A percentile compares a stretch with the other conserved stretches of the same genome.
Conservation (phyloP, 2,113 vertebrate species). For the Myiopsitta monachus region DNA sequence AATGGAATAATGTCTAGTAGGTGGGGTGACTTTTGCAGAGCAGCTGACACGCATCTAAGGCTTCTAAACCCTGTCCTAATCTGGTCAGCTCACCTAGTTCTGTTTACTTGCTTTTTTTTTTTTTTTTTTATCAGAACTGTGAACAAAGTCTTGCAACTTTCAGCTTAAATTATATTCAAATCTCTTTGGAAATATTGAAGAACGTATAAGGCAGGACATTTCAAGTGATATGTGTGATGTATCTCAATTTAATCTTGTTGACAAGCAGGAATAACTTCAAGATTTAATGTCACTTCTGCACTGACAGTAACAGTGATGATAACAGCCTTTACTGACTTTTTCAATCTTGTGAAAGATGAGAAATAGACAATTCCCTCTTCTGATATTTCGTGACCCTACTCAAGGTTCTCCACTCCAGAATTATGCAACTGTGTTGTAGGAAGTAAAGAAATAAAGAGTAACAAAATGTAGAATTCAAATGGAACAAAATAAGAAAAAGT, state of each 20-base stretch:
- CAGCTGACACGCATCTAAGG: not conserved
- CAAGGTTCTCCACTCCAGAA: not conserved
- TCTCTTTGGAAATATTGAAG: not conserved
- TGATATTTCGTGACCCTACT: not conserved
- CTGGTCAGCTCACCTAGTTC: not conserved
- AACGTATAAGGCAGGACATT: not conserved
- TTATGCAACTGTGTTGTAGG: not conserved
- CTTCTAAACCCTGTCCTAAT: not conserved
- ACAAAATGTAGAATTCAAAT: not conserved
- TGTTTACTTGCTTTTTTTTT: not conserved
- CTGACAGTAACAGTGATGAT: not conserved
- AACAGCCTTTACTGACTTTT: not conserved
- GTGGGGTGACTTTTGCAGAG: not conserved
- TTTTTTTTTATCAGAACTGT: not conserved
- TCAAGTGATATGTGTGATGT: not conserved
- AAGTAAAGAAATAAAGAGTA: not conserved
- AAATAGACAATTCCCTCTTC: not conserved
- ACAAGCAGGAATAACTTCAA: not conserved
- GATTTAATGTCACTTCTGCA: not conserved
- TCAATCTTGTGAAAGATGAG: not conserved
- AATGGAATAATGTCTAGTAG: not conserved
- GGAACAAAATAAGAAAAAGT: not conserved
- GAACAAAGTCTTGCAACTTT: not conserved
- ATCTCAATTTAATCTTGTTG: not conserved
- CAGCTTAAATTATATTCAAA: not conserved